Base-by-base conservation (phyloP, 2,888 invertebrate genomes). In the Cheilosia vernalis region DNA sequence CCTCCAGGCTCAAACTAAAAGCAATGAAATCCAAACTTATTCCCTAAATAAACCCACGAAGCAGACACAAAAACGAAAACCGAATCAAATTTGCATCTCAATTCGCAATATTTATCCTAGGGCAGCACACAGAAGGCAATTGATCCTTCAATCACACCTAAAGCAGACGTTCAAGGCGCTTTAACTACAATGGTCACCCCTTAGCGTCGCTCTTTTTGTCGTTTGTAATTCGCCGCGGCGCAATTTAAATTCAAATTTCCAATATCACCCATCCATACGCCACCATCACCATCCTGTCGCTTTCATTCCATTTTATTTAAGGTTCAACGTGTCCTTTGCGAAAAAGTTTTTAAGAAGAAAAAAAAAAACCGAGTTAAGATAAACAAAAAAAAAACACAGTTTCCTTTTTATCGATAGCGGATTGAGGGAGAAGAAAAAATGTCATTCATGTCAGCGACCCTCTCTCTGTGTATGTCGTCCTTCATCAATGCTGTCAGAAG, bases 161-260 rank as follows among this genome's bases (percentile, higher is more conserved):
- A 61, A 44, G 44, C 60, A 77, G 61, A 69, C 61, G 47, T 61
- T 37, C 37, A 63, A 24, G 49, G 51, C 4, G 64, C n/a, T 40
- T 44, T 40, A 33, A 27, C n/a, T 40, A 47, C 55, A 61, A 67
- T 69, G 61, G 77, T 67, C 77, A 69, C 77, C 74, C 47, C 74
- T 15, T 49, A 47, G 37, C 19, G 17, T 15, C 37, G 19, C 49
- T 4, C 24, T 6, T 56, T 58, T 40, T 56, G 63, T 24, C 40
- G 44, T 60, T 67, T 58, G 51, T 76, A 72, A 79, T 58, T 56
- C 72, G 51, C 24, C 64, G 64, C 70, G 58, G 58, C 58, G 70
- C 58, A 79, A 79, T 79, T 79, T 79, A 72, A 58, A 79, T 79
- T 79, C 58, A 70, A 79, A 79, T 79, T 79, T 79, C 69, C 77